Conservation (phyloP, 1,140 invertebrate genomes). For the Drosophila mauritiana region DNA sequence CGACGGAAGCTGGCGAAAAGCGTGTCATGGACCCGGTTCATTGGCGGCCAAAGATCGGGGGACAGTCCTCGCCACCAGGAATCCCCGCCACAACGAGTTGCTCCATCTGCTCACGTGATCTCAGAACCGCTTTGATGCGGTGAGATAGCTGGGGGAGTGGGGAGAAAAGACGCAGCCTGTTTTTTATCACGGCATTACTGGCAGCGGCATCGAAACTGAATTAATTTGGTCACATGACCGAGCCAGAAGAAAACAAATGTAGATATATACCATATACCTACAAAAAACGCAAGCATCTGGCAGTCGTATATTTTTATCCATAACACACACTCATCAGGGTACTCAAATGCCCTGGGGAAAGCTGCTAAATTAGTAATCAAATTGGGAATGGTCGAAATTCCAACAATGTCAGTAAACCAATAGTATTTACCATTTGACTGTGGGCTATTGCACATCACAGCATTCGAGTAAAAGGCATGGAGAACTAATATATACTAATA, state of each 20-base stretch:
- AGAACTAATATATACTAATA: not conserved
- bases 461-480: too few relatives aligned
- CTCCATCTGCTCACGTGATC: conserved; percentile 45
- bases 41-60: conserved; percentile 28
- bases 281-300: conserved; percentile 34
- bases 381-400: not conserved
- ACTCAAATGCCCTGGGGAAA: conserved; percentile 23
- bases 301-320: conserved; percentile 25
- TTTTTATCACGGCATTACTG: conserved; percentile 49
- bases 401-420: conserved; percentile 2
- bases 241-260: conserved; percentile 42
- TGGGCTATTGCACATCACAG: too few relatives aligned
- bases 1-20: conserved; percentile 51
- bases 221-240: conserved; percentile 76
- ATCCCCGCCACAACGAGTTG: conserved; percentile 10
- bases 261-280: conserved; percentile 13
- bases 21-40: conserved; percentile 73
- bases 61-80: not conserved
- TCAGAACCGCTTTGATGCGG: conserved; percentile 26
- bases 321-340: conserved; percentile 18
- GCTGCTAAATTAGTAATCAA: not conserved
- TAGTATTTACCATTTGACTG: not conserved
- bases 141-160: conserved; percentile 1
- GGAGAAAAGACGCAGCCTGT: conserved; percentile 14
- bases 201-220: conserved; percentile 51